A percentile compares a stretch with the other conserved stretches of the same genome.
phyloP scores from a whole-genome alignment of 2,888 invertebrate species.

The Torymus auratus region DNA sequence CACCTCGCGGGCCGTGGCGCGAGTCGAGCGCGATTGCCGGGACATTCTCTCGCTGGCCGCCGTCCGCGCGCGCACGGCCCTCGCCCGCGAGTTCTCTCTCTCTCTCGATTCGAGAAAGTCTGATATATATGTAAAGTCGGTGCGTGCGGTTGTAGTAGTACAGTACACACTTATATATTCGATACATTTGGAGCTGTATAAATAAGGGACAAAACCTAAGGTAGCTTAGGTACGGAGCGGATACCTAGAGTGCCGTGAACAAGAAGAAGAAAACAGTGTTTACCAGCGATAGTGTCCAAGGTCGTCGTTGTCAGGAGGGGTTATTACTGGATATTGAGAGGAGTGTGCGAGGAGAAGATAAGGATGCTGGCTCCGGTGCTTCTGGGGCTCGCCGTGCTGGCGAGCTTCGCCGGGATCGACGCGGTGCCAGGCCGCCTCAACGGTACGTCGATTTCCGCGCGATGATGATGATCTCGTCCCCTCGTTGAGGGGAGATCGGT shows the following conservation, averaged over 20 bases:
- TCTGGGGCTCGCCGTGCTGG: conserved; percentile 11
- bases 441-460: conserved; percentile 38
- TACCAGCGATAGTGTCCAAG: no score
- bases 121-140: neutral
- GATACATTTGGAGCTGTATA: no score
- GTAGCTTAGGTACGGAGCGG: no score
- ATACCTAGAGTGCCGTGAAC: no score
- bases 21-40: conserved; percentile 26
- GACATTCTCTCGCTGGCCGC: conserved; percentile 57
- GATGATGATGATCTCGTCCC: no score
- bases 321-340: neutral
- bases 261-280: no score
- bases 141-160: no score
- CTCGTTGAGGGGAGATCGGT: no score
- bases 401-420: conserved; percentile 9
- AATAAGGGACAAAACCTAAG: no score
- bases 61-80: neutral
- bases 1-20: conserved; percentile 24
- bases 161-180: no score
- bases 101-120: conserved; percentile 14
- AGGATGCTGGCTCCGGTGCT: conserved; percentile 26
- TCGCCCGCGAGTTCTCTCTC: conserved; percentile 18
- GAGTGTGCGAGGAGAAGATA: neutral
- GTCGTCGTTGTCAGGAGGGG: no score
- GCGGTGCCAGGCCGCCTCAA: conserved; percentile 57